Evolutionary conservation across 2,888 invertebrate genomes (phyloP).

Genomic region (Steinernema scapterisci): DNA sequence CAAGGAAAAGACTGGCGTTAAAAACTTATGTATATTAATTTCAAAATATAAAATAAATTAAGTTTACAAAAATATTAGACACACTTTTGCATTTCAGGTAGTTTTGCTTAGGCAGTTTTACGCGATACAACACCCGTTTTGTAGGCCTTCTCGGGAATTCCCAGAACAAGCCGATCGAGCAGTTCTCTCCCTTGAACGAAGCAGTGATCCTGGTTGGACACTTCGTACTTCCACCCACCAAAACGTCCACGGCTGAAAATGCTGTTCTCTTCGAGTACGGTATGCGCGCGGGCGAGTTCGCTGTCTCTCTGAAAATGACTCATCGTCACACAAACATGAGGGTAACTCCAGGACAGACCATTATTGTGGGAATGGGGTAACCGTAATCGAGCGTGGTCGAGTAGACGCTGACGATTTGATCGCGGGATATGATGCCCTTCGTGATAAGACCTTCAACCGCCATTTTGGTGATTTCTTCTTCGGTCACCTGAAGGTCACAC

Average conservation of each 20-base stretch:
- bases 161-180: conserved; percentile 61
- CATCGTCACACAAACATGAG: background rate
- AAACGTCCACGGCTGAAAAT: conserved; percentile 67
- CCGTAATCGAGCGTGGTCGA: conserved; percentile 55
- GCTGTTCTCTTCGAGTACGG: conserved; percentile 55
- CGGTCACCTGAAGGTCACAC: conserved; percentile 44
- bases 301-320: conserved; percentile 52
- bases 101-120: background rate
- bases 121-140: conserved; percentile 55
- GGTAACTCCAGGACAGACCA: conserved; percentile 42
- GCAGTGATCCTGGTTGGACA: conserved; percentile 67
- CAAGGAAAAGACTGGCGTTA: no score
- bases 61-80: background rate
- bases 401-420: conserved; percentile 61
- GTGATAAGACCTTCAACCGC: conserved; percentile 63
- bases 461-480: conserved; percentile 59
- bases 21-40: background rate
- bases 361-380: conserved; percentile 65
- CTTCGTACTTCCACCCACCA: conserved; percentile 65
- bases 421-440: conserved; percentile 62
- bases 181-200: conserved; percentile 67
- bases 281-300: conserved; percentile 63
- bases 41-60: background rate
- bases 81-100: background rate
- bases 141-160: conserved; percentile 64